Evolutionary conservation across 2,888 invertebrate genomes (phyloP).

Genomic region (Blomia tropicalis): DNA sequence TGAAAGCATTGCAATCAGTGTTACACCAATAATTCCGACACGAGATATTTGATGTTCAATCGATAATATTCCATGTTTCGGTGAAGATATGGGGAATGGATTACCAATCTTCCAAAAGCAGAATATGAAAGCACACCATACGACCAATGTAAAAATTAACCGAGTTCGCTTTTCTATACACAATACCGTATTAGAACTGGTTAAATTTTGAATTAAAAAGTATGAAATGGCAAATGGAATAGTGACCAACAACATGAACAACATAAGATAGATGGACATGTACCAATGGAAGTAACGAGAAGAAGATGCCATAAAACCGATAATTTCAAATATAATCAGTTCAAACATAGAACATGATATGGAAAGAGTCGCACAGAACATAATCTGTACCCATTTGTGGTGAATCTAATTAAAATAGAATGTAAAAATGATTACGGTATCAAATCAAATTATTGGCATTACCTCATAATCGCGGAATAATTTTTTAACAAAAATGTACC

Average conservation of each 20-base stretch:
- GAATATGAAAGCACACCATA: conserved; percentile 80
- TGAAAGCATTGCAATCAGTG: conserved; percentile 93
- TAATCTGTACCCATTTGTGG: conserved; percentile 77
- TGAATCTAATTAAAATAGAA: conserved; percentile 46
- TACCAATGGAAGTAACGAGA: conserved; percentile 91
- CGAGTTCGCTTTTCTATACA: conserved; percentile 34
- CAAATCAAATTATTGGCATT: conserved; percentile 18
- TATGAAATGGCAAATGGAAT: conserved; percentile 94
- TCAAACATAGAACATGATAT: conserved; percentile 98
- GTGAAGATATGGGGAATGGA: conserved; percentile 89
- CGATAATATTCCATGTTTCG: conserved; percentile 79
- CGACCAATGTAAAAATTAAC: conserved; percentile 56
- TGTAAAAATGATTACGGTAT: neutral
- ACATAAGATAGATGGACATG: conserved; percentile 66
- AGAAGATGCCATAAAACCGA: conserved; percentile 76
- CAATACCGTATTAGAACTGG: neutral
- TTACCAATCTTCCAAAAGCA: conserved; percentile 98
- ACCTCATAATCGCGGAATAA: conserved; percentile 87
- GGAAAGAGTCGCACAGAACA: conserved; percentile 88
- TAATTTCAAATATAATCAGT: conserved; percentile 95
- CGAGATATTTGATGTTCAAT: conserved; percentile 73
- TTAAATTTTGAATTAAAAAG: conserved; percentile 71
- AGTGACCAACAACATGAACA: conserved; percentile 84
- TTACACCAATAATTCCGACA: conserved; percentile 95
- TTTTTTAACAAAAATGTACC: conserved; percentile 95